Base-by-base conservation (phyloP, 2,888 invertebrate species). In the Rhagium mordax region DNA sequence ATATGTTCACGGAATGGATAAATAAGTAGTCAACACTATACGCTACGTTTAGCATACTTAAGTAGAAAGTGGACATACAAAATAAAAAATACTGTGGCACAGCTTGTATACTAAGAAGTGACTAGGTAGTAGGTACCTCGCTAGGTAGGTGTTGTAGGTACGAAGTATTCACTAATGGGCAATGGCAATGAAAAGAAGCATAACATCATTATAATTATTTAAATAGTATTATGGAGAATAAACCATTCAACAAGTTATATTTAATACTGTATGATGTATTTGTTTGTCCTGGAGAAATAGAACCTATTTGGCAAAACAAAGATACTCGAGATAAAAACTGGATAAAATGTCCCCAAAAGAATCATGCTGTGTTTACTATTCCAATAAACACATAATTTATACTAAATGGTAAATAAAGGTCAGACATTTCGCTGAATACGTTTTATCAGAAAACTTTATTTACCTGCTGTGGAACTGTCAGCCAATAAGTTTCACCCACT, bases 341-440 rank as follows among this genome's bases (percentile, higher is more conserved):
- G n/a, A 47, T 61, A 47, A 47, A 41, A 18, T 33, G 16, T 6
- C 24, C 18, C 16, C 18, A 41, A 33, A 59, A 47, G 18, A 20
- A 16, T 60, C 16, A 3, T 18, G 18, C 18, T 33, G 13, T n/a
- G 41, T 60, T 33, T 33, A 33, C 33, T 41, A 41, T 41, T 60
- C 18, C 18, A 33, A 60, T 60, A 41, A 60, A 41, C 59, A 18
- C 59, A 18, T 60, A 60, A 60, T 33, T 60, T 18, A 29, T 29
- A 60, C 41, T 29, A 60, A 60, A 60, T 33, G 24, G 16, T 16
- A 64, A 64, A 27, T 49, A 64, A 64, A 64, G 64, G 64, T 64
- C 64, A 62, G 7, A 5, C 48, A 49, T 49, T 49, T 24, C 10
- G 49, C 16, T 64, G 27, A 64, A 16, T 18, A 18, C 16, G 18